Evolutionary conservation across 35 echinoderm and acorn worm genomes (phyloP).

Genomic region (Ptychodera flava): DNA sequence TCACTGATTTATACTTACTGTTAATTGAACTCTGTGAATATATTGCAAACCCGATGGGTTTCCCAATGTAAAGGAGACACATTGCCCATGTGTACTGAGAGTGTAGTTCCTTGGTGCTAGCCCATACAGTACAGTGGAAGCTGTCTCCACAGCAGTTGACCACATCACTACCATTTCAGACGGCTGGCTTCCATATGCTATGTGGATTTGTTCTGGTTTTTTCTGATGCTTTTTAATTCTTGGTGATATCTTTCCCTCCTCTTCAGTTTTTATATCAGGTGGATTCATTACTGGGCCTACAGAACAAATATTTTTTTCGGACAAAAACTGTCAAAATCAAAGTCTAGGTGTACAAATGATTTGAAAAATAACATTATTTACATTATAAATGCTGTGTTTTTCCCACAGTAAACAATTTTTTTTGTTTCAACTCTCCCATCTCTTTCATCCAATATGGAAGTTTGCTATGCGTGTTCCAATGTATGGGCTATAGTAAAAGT

Average conservation of each 20-base stretch:
- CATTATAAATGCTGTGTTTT: too few species aligned
- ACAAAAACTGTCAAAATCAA: background rate
- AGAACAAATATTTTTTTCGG: background rate
- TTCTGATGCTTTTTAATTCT: background rate
- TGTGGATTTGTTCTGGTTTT: conserved; percentile 82
- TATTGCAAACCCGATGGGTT: conserved; percentile 50
- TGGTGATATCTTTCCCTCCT: background rate
- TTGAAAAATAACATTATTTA: too few species aligned
- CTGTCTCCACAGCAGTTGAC: conserved; percentile 19
- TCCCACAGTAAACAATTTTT: too few species aligned
- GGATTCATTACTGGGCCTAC: conserved; percentile 51
- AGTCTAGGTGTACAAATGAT: too few species aligned
- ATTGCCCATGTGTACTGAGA: background rate
- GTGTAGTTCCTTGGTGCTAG: conserved; percentile 5
- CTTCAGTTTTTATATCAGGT: background rate
- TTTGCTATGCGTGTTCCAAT: too few species aligned
- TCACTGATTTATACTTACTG: conserved; percentile 39
- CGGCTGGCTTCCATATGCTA: conserved; percentile 54
- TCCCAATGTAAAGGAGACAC: conserved; percentile 8
- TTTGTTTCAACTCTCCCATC: too few species aligned
- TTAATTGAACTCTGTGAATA: conserved; percentile 52
- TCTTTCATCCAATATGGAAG: too few species aligned
- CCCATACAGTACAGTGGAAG: conserved; percentile 49
- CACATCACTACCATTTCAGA: conserved; percentile 75
- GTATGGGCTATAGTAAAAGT: too few species aligned